Percentiles rank a stretch among this genome's conserved stretches.
These are phyloP conservation scores for Panurus biarmicus DNA, from an alignment of 2,113 vertebrate species.

Conservation along the genomic window DNA sequence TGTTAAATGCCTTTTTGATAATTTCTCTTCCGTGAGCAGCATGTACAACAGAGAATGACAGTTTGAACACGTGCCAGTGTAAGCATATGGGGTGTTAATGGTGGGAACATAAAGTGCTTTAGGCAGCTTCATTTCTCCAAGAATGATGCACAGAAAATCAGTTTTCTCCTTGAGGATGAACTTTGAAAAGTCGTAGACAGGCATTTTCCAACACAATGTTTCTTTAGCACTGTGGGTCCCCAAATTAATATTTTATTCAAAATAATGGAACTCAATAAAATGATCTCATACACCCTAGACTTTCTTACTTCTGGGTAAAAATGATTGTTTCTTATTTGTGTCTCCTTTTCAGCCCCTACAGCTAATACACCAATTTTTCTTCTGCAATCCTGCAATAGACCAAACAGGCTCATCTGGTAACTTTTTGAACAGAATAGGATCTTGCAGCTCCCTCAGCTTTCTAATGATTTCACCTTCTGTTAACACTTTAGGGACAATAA, in stretches of 20 bases:
- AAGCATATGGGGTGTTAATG: slow-evolving; percentile 12
- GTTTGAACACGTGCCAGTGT: not conserved
- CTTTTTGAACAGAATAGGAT: not conserved
- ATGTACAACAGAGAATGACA: not conserved
- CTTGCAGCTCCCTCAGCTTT: not conserved
- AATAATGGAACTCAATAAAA: slow-evolving; percentile 45
- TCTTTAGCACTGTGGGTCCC: not conserved
- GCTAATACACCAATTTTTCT: slow-evolving; percentile 33
- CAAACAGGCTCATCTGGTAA: slow-evolving; percentile 12
- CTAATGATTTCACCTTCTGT: not conserved
- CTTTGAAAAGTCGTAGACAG: slow-evolving; percentile 1
- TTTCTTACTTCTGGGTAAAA: slow-evolving; percentile 50
- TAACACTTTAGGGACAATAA: not conserved
- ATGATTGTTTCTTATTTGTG: slow-evolving; percentile 50
- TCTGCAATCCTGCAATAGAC: not conserved
- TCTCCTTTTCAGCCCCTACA: not conserved
- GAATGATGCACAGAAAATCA: slow-evolving; percentile 30
- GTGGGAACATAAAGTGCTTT: slow-evolving; percentile 21
- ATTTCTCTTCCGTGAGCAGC: not conserved
- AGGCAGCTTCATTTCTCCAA: slow-evolving; percentile 11
- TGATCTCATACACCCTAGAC: not conserved
- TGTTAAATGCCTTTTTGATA: not conserved
- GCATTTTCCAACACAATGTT: slow-evolving; percentile 13
- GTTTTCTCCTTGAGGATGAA: slow-evolving; percentile 36
- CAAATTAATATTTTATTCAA: slow-evolving; percentile 49